These are phyloP conservation scores for Hydrocynus forskahlii DNA, from an alignment of 2,797 vertebrate species.

Conservation along the genomic window DNA sequence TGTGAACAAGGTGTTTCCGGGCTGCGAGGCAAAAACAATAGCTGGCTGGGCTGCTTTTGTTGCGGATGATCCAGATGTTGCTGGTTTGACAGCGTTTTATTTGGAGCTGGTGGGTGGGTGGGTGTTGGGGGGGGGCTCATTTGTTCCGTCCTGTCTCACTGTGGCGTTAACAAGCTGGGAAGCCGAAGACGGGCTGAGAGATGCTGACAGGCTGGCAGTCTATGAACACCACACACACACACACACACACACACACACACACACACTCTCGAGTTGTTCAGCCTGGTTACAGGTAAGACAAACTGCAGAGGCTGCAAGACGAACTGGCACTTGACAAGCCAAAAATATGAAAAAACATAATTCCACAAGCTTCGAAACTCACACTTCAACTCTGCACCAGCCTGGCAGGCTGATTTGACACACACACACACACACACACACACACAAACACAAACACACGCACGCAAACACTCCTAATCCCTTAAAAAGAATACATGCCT, in stretches of 20 bases:
- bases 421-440: neutral
- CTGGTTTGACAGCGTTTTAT: slow-evolving; percentile 37
- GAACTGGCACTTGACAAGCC: neutral
- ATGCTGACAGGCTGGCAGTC: slow-evolving; percentile 11
- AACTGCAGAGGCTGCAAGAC: slow-evolving; percentile 15
- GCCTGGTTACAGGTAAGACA: neutral
- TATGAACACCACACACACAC: neutral
- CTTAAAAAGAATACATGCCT: neutral
- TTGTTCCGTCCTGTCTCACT: slow-evolving; percentile 34
- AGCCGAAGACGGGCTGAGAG: slow-evolving; percentile 5
- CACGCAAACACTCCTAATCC: neutral
- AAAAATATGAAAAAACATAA: neutral
- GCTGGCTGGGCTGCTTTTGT: slow-evolving; percentile 15
- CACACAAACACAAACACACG: too few species aligned
- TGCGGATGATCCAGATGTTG: slow-evolving; percentile 35
- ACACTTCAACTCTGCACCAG: neutral
- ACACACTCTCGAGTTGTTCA: too few species aligned
- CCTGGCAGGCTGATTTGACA: neutral
- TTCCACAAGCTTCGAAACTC: neutral
- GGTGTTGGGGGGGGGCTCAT: slow-evolving; percentile 20
- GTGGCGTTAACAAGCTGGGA: slow-evolving; percentile 32
- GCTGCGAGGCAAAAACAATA: slow-evolving; percentile 21
- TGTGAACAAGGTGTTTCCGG: slow-evolving; percentile 34
- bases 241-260: too few species aligned
- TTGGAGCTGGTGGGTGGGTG: slow-evolving; percentile 29